Base-by-base conservation (phyloP, 1,140 invertebrate species). In the Solen grandis region DNA sequence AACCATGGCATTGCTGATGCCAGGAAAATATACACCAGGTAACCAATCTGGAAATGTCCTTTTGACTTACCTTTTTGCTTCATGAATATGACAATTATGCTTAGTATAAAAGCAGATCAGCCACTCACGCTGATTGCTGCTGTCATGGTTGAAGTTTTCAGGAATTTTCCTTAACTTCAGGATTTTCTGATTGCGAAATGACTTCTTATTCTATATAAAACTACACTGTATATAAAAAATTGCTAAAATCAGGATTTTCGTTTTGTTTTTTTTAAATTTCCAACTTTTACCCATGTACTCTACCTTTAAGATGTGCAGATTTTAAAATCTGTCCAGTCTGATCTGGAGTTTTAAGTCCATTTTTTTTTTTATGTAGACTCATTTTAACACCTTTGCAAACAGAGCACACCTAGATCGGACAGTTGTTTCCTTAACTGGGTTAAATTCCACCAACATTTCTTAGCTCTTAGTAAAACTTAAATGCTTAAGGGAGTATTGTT, bases 1-100 rank as follows among this genome's bases (percentile, higher is more conserved):
- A 50, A 66, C 57, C 75, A 77, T 68, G 75, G 75, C 29, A 77
- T 77, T 31, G 29, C 46, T 2, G 62, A 77, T 5, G 63, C 63
- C 16, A 55, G 75, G 35, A 77, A 66, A 27, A 65, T 77, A 29
- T 77, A 66, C 31, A 29, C 33, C 25, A 77, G 75, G 75, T 22
- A 13, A n/a, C 8, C 22, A 59, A 8, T 10, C 10, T 59, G 8
- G 41, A 8, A 46, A 46, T 46, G 8, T 19, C 8, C 8, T 59
- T 59, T 59, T 59, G 8, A 22, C n/a, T 59, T 8, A 29, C 8
- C 22, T 59, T 59, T 59, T 22, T 13, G 25, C 22, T 59, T 22
- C n/a, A n/a, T 59, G n/a, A 8, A 22, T 8, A 22, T 13, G 22
- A 59, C 8, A 10, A n/a, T 59, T 13, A 13, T 59, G 8, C 8